Evolutionary conservation across 2,113 vertebrate genomes (phyloP).

Genomic region (Mobula birostris): DNA sequence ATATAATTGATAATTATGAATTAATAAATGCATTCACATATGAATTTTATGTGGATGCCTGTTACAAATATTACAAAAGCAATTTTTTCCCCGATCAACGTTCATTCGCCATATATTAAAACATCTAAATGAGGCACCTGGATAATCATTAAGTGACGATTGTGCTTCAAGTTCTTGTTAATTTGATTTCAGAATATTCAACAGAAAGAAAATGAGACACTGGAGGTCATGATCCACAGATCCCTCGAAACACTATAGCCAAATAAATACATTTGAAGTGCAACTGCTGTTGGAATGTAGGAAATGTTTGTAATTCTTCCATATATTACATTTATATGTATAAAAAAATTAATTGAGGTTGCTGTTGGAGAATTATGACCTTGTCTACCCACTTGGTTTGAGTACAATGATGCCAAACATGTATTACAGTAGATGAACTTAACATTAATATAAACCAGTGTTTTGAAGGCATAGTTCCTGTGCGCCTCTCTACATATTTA

Average conservation of each 20-base stretch:
- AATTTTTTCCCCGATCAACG: background rate
- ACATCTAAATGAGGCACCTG: background rate
- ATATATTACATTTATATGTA: background rate
- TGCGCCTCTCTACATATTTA: conserved; percentile 21
- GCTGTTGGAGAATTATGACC: background rate
- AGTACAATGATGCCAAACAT: conserved; percentile 14
- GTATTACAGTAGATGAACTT: conserved; percentile 4
- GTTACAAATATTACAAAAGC: background rate
- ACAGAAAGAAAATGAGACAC: background rate
- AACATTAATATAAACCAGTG: conserved; percentile 20
- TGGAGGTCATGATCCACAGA: too few relatives aligned
- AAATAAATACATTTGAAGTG: background rate
- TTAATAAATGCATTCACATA: background rate
- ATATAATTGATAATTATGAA: background rate
- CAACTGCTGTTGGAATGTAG: background rate
- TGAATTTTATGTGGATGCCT: background rate
- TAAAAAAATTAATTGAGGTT: background rate
- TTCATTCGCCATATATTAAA: background rate
- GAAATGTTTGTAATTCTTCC: background rate
- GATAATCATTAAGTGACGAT: conserved; percentile 2
- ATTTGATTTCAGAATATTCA: conserved; percentile 13
- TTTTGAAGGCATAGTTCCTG: background rate
- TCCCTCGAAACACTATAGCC: background rate
- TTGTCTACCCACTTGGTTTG: background rate
- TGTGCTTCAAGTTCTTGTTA: background rate